Base-by-base conservation (phyloP, 2,888 invertebrate species). In the Mactromeris polynyma region DNA sequence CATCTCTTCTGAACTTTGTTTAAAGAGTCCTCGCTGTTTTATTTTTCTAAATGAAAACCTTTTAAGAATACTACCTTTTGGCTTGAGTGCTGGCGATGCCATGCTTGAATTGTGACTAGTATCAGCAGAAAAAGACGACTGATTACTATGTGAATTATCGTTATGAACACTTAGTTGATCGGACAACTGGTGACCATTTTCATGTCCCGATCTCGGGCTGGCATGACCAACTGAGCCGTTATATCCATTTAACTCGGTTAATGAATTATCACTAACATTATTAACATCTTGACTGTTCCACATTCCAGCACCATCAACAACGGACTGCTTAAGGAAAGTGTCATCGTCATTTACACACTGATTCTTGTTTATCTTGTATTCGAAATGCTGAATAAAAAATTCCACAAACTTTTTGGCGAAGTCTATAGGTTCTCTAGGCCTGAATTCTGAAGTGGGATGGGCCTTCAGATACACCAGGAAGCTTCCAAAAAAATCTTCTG, bases 1-100 rank as follows among this genome's bases (percentile, higher is more conserved):
- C 0, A 98, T 97, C 95, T 99, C 99, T 94, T 99, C 99, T 33
- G 98, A 98, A 96, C 98, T 98, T 95, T 98, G 98, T 96, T 99
- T 99, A 96, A 99, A 99, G 81, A 99, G 97, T 38, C 93, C 91
- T 87, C 94, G 93, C 83, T 95, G 93, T 69, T 98, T 98, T 83
- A 99, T 91, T 87, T 89, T 92, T 69, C 92, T 87, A 80, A 94
- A 91, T 77, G 94, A 94, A 88, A 94, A 90, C 58, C 93, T 86
- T 88, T 93, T 92, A 17, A 94, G 88, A 80, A 94, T 92, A 78
- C 92, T 93, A 85, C 90, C 86, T 92, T 93, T 58, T 81, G 88
- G 69, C 26, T 87, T 83, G 6, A 84, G 69, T 69, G 86, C 40
- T 19, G 86, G 83, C 0, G 90, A 88, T 7, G 79, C 42, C 58